Evolutionary conservation across 2,888 invertebrate genomes (phyloP).

Genomic region (Leucophenga montana): DNA sequence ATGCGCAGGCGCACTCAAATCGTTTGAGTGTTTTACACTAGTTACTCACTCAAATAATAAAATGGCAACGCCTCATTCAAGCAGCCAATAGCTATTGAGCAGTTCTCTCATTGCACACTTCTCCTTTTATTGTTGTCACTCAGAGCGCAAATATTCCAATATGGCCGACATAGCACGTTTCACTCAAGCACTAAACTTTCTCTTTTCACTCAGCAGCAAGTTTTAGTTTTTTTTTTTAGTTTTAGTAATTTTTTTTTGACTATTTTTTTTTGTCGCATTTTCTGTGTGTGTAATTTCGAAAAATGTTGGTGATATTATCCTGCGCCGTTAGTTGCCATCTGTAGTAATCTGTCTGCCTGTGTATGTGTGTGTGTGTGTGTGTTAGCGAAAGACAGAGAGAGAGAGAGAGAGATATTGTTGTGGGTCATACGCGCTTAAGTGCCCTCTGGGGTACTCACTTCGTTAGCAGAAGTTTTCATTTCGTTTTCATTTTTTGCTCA

Average conservation of each 20-base stretch:
- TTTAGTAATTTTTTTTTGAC: slow-evolving; percentile 34
- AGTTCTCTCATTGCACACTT: slow-evolving; percentile 31
- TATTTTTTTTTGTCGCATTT: slow-evolving; percentile 36
- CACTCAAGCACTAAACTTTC: slow-evolving; percentile 15
- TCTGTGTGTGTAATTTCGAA: slow-evolving; percentile 64
- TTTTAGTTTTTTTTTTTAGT: neutral
- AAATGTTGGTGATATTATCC: slow-evolving; percentile 65
- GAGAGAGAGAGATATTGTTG: neutral
- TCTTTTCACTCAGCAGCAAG: slow-evolving; percentile 37
- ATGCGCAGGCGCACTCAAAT: slow-evolving; percentile 1
- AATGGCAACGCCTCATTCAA: slow-evolving; percentile 49
- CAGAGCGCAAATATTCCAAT: slow-evolving; percentile 16
- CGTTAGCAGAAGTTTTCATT: slow-evolving; percentile 63
- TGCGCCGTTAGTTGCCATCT: slow-evolving; percentile 34
- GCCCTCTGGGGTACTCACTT: slow-evolving; percentile 69
- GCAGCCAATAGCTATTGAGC: slow-evolving; percentile 43
- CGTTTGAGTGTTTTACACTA: neutral
- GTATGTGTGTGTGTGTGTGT: neutral
- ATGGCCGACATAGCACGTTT: slow-evolving; percentile 17
- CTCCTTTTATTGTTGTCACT: slow-evolving; percentile 27
- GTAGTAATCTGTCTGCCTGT: neutral
- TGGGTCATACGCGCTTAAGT: slow-evolving; percentile 67
- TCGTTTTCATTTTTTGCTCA: slow-evolving; percentile 31
- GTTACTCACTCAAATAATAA: neutral
- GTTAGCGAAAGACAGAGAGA: neutral